A percentile compares a stretch with the other conserved stretches of the same genome.
Conservation (phyloP, 2,113 vertebrate species). For the Chionomys nivalis region DNA sequence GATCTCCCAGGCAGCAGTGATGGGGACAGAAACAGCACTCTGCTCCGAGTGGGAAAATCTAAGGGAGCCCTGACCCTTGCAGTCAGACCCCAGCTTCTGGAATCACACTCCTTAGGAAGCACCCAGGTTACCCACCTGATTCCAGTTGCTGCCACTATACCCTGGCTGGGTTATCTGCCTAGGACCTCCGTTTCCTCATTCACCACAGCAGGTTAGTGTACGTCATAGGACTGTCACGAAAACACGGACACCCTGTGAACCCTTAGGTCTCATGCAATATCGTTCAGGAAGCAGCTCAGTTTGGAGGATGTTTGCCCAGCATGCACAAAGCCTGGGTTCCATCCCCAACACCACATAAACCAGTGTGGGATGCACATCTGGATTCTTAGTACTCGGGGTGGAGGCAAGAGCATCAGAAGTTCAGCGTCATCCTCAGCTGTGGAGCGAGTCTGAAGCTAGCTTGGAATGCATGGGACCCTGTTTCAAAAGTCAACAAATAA, state of each 20-base stretch:
- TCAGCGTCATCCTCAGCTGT: neutral
- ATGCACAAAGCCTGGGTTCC: neutral
- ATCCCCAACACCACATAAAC: neutral
- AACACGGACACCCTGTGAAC: neutral
- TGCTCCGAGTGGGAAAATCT: neutral
- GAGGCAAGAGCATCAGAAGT: neutral
- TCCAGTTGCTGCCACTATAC: neutral
- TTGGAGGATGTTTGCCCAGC: neutral
- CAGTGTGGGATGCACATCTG: too few relatives aligned
- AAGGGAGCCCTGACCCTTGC: too few relatives aligned
- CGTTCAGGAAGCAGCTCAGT: too few relatives aligned
- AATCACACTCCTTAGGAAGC: neutral
- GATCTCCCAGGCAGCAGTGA: neutral
- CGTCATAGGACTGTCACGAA: neutral
- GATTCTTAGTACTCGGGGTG: neutral
- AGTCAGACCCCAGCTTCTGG: neutral
- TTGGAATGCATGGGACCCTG: neutral
- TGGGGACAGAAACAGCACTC: neutral
- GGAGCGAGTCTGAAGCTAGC: neutral
- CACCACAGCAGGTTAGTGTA: neutral
- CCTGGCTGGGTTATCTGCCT: neutral
- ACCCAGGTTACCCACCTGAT: neutral
- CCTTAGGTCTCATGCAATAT: neutral
- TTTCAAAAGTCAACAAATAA: neutral
- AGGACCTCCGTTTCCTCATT: neutral